These are phyloP conservation scores for Paguma larvata DNA, from an alignment of 2,797 vertebrate species.

Conservation along the genomic window DNA sequence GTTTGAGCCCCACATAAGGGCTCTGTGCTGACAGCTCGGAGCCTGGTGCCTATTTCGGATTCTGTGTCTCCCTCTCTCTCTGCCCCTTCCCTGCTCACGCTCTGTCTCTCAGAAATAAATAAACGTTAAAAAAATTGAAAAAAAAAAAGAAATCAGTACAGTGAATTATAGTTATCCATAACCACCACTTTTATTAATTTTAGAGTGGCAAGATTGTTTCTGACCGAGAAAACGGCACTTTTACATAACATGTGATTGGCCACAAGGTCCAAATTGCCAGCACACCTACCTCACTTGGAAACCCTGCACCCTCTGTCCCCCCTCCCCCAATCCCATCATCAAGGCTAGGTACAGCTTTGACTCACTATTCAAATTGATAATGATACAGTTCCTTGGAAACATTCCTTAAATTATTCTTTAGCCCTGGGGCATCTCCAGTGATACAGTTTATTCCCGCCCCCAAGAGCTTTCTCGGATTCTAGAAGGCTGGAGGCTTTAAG, in stretches of 20 bases:
- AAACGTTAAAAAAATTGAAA: too few species aligned
- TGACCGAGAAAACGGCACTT: neutral
- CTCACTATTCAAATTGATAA: neutral
- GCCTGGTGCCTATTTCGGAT: too few species aligned
- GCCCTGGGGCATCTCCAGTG: neutral
- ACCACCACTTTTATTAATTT: neutral
- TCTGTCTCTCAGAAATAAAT: too few species aligned
- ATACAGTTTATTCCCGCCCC: neutral
- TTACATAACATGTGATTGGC: neutral
- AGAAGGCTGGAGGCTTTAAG: slow-evolving; percentile 16
- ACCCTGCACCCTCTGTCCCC: neutral
- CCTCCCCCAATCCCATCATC: neutral
- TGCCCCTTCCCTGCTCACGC: too few species aligned
- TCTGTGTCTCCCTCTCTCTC: too few species aligned
- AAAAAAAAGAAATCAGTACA: neutral
- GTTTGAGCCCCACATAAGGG: too few species aligned
- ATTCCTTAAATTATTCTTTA: neutral
- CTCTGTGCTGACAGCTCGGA: too few species aligned
- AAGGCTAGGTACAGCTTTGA: neutral
- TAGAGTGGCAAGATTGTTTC: neutral
- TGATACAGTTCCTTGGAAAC: neutral
- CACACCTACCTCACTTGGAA: neutral
- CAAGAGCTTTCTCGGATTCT: neutral
- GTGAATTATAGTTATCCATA: slow-evolving; percentile 47
- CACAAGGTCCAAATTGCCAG: neutral